Evolutionary conservation across 2,797 vertebrate genomes (phyloP).

Genomic region (Halcyon chelicuti): DNA sequence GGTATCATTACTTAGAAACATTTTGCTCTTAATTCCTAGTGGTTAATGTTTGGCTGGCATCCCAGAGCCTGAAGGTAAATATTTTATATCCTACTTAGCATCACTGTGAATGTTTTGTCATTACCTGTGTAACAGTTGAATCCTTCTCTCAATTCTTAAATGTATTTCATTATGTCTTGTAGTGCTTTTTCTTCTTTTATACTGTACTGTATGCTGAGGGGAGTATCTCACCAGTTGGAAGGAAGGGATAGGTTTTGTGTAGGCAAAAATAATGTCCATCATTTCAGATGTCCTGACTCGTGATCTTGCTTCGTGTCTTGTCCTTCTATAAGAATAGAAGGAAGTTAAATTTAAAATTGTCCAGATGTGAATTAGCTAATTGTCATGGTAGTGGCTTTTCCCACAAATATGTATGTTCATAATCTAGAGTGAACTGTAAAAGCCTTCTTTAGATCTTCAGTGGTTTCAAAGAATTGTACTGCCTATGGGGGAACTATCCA

Average conservation of each 20-base stretch:
- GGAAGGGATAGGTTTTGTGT: neutral
- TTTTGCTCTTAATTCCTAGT: neutral
- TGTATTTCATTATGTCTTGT: fast-evolving
- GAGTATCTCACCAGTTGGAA: neutral
- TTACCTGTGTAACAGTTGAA: neutral
- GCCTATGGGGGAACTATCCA: neutral
- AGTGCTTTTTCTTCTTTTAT: neutral
- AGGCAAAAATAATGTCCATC: neutral
- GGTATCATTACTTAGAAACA: neutral
- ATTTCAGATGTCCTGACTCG: neutral
- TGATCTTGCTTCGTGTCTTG: neutral
- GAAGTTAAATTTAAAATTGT: neutral
- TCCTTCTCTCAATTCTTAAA: neutral
- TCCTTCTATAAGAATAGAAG: neutral
- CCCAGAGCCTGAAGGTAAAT: neutral
- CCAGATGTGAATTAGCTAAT: neutral
- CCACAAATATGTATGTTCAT: too few relatives aligned
- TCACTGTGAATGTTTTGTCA: neutral
- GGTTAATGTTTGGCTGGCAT: neutral
- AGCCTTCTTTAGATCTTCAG: neutral
- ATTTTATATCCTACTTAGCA: neutral
- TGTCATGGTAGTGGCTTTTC: too few relatives aligned
- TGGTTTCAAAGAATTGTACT: neutral
- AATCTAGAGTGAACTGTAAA: neutral
- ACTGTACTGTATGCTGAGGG: neutral